Base-by-base conservation (phyloP, 2,113 vertebrate species). In the Pseudorhombus dupliciocellatus region DNA sequence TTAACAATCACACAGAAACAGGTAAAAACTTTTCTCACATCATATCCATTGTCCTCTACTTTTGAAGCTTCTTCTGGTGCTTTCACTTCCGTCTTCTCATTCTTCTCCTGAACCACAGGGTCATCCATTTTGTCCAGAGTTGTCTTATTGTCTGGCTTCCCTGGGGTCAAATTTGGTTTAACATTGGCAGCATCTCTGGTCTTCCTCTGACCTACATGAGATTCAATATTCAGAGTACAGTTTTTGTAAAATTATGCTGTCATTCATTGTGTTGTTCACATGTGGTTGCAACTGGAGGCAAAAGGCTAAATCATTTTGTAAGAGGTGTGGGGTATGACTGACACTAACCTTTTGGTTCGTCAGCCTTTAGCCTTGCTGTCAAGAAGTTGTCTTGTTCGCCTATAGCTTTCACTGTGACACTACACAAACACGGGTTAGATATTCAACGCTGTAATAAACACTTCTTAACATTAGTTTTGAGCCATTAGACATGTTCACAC, bases 331-430 rank as follows among this genome's bases (percentile, higher is more conserved):
- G 30, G 22, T 66, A 31, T n/a, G 4, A 57, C 16, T 11, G 14
- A 51, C 37, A 79, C 90, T 61, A 9, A 92, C 92, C 82, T 77
- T 79, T 66, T 4, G 16, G 20, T 0, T 6, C 14, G 2, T 85
- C 64, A 12, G 26, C 1, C 67, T 79, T 84, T n/a, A 7, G 9
- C 18, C 15, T 72, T 4, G 68, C 74, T 0, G 5, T 67, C 85
- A 90, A 68, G 28, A 61, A 22, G 59, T 86, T 91, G 83, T 93
- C 92, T 52, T 90, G 93, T 0, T 75, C 20, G 2, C 90, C 91
- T 31, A 87, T 81, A 5, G 82, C 76, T 8, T 0, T 89, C 20
- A 96, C 90, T 14, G 11, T 78, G 65, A 93, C 90, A 18, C 90
- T 93, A 70, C 40, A 65, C 16, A 88, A 65, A 79, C n/a, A 87